Evolutionary conservation across 1,140 invertebrate species (phyloP).

Genomic region (Formica exsecta): DNA sequence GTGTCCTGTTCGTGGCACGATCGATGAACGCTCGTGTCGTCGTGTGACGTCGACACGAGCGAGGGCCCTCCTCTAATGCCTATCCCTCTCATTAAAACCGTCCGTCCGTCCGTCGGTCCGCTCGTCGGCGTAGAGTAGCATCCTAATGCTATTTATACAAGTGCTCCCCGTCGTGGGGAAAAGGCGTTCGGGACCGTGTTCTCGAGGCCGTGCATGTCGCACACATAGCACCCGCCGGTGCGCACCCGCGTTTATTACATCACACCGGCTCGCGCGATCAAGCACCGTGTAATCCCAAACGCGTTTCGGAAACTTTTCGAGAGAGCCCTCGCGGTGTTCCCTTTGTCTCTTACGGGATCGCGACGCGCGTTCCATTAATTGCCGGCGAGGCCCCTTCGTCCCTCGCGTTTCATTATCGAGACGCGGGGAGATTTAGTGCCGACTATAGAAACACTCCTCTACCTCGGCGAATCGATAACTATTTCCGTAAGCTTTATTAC

Average conservation of each 20-base stretch:
- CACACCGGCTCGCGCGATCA: conserved; percentile 17
- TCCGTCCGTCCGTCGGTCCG: conserved; percentile 62
- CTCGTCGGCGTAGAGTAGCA: conserved; percentile 69
- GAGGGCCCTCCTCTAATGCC: conserved; percentile 72
- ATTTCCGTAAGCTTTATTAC: not conserved
- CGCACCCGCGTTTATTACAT: conserved; percentile 21
- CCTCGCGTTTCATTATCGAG: conserved; percentile 39
- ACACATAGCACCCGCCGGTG: not conserved
- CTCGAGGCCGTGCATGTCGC: conserved; percentile 28
- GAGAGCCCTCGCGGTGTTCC: not conserved
- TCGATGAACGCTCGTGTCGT: conserved; percentile 74
- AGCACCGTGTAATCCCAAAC: conserved; percentile 39
- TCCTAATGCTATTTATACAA: conserved; percentile 78
- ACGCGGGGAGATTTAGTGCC: not conserved
- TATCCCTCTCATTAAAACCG: conserved; percentile 75
- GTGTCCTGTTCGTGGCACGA: conserved; percentile 49
- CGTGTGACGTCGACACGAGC: conserved; percentile 64
- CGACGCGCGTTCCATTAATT: conserved; percentile 35
- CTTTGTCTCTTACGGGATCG: not conserved
- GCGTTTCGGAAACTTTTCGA: not conserved
- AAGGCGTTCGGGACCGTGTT: conserved; percentile 58
- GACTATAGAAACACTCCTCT: not conserved
- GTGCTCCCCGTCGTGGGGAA: conserved; percentile 66
- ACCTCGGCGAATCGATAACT: conserved; percentile 23
- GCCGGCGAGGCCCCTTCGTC: not conserved